Percentiles rank a stretch among this genome's conserved stretches.
phyloP scores from a whole-genome alignment of 2,888 invertebrate species.

The Noctuana brunneofusca region DNA sequence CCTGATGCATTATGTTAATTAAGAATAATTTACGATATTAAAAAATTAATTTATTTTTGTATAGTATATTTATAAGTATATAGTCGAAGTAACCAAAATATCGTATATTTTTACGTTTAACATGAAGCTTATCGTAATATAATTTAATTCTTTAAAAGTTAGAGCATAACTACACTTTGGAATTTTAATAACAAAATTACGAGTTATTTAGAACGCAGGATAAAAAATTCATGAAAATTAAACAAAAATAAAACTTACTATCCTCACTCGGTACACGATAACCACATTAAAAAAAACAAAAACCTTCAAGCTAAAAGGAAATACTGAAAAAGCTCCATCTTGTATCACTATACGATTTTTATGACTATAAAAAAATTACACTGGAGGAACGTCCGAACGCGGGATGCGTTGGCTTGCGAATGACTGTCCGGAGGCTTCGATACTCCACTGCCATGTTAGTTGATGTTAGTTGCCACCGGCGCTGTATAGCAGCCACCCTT shows the following conservation, averaged over 20 bases:
- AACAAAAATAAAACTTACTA: not conserved
- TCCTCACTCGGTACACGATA: conserved; percentile 2
- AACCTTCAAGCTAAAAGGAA: not conserved
- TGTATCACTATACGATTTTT: not conserved
- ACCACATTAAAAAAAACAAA: not conserved
- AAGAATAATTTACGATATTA: too few species aligned
- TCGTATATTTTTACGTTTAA: too few species aligned
- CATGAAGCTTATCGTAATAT: too few species aligned
- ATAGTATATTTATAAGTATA: too few species aligned
- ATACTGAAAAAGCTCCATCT: not conserved
- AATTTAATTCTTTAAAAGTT: too few species aligned
- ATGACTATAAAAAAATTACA: not conserved
- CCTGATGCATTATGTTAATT: too few species aligned
- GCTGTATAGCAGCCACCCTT: conserved; percentile 54
- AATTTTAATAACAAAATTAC: too few species aligned
- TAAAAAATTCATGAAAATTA: too few species aligned
- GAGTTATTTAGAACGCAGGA: too few species aligned
- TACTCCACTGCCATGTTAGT: conserved; percentile 52
- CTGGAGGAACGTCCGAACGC: conserved; percentile 53
- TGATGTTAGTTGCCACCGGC: conserved; percentile 49
- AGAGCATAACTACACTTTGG: too few species aligned
- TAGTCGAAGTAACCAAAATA: too few species aligned
- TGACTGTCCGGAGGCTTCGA: conserved; percentile 50
- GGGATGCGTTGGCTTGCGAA: conserved; percentile 58
- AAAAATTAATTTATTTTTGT: too few species aligned